These are phyloP conservation scores for Linyphia triangularis DNA, from an alignment of 2,888 invertebrate species.

Conservation along the genomic window DNA sequence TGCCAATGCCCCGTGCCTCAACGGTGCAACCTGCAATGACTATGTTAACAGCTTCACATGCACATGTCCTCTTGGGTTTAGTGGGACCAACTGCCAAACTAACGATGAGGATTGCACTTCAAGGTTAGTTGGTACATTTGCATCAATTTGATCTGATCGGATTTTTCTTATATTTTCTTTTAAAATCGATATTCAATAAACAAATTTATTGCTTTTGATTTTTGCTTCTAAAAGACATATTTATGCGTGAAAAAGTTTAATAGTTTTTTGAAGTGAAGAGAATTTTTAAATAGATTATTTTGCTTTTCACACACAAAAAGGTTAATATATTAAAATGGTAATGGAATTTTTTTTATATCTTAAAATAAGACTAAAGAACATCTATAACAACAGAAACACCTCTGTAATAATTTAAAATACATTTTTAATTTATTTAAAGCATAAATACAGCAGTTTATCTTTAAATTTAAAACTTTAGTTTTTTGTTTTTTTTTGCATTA, in stretches of 20 bases:
- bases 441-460: no score
- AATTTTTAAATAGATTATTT: no score
- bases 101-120: slow-evolving; percentile 96
- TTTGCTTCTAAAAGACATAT: background rate
- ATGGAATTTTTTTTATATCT: background rate
- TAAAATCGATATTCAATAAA: background rate
- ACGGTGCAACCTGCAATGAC: slow-evolving; percentile 94
- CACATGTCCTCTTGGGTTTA: slow-evolving; percentile 92
- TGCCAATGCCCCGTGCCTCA: slow-evolving; percentile 87
- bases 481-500: no score
- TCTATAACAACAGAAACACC: background rate
- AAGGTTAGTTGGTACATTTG: slow-evolving; percentile 74
- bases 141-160: background rate
- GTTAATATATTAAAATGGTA: background rate
- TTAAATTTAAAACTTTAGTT: no score
- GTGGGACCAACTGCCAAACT: slow-evolving; percentile 96
- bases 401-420: no score
- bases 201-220: background rate
- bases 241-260: background rate
- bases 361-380: background rate
- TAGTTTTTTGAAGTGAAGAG: no score
- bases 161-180: background rate
- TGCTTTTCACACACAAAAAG: no score
- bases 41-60: slow-evolving; percentile 97
- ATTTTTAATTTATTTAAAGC: no score